Conservation (phyloP, 2,888 invertebrate genomes). For the Oscheius onirici region DNA sequence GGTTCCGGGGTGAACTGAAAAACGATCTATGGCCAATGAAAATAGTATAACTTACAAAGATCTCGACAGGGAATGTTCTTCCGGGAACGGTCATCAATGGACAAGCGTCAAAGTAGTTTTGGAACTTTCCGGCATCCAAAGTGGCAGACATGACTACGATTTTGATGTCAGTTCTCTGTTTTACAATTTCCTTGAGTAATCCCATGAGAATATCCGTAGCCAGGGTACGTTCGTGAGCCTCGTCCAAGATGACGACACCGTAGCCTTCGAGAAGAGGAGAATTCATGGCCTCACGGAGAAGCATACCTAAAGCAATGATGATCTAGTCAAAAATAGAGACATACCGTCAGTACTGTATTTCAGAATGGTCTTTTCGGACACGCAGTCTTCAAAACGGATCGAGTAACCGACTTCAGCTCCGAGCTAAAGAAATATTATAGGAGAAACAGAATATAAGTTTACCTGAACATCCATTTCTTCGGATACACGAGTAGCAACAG, state of each 20-base stretch:
- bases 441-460: not conserved
- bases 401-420: constrained; percentile 92
- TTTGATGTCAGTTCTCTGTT: constrained; percentile 90
- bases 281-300: constrained; percentile 97
- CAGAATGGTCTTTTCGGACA: constrained; percentile 88
- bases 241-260: constrained; percentile 93
- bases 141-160: constrained; percentile 99
- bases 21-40: not conserved
- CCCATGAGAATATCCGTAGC: constrained; percentile 99
- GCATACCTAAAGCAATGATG: constrained; percentile 82
- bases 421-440: constrained; percentile 73
- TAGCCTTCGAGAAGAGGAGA: constrained; percentile 96
- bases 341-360: constrained; percentile 77
- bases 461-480: constrained; percentile 96
- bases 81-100: constrained; percentile 98
- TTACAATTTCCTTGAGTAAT: constrained; percentile 87
- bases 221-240: constrained; percentile 97
- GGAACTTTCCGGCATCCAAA: constrained; percentile 96
- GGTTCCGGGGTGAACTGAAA: constrained; percentile 91
- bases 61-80: constrained; percentile 92
- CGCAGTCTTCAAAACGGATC: constrained; percentile 98
- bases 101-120: constrained; percentile 97
- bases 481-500: constrained; percentile 96
- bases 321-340: constrained; percentile 57
- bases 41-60: constrained; percentile 77